Evolutionary conservation across 1,140 invertebrate species (phyloP).

Genomic region (Drosophila willistoni): DNA sequence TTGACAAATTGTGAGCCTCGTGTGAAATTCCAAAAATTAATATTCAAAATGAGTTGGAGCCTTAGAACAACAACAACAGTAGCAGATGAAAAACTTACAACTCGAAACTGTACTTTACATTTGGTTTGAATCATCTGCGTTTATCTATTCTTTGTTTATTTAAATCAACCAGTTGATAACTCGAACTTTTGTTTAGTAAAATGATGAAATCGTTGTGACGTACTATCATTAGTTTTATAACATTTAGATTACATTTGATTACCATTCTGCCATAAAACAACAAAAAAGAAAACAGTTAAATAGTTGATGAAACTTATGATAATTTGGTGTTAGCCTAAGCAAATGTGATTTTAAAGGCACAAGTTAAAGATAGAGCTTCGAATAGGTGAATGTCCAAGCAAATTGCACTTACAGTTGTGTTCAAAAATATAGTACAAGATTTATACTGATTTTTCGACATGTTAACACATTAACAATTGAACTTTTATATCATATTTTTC

Average conservation of each 20-base stretch:
- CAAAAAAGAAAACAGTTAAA: no score
- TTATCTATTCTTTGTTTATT: constrained; percentile 2
- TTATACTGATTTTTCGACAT: no score
- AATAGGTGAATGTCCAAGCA: no score
- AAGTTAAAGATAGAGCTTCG: no score
- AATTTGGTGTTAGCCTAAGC: not conserved
- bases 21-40: constrained; percentile 44
- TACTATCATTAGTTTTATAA: constrained; percentile 1
- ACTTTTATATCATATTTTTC: no score
- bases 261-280: not conserved
- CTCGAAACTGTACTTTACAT: constrained; percentile 20
- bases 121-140: not conserved
- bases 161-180: not conserved
- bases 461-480: no score
- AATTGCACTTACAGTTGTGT: no score
- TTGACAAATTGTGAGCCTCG: constrained; percentile 43
- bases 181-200: not conserved
- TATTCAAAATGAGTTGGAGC: constrained; percentile 20
- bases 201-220: constrained; percentile 7
- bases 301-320: no score
- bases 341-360: not conserved
- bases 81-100: constrained; percentile 13
- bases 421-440: no score
- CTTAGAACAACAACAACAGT: constrained; percentile 5
- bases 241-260: constrained; percentile 2